Evolutionary conservation across 2,113 vertebrate species (phyloP).

Genomic region (Oostethus manadensis): DNA sequence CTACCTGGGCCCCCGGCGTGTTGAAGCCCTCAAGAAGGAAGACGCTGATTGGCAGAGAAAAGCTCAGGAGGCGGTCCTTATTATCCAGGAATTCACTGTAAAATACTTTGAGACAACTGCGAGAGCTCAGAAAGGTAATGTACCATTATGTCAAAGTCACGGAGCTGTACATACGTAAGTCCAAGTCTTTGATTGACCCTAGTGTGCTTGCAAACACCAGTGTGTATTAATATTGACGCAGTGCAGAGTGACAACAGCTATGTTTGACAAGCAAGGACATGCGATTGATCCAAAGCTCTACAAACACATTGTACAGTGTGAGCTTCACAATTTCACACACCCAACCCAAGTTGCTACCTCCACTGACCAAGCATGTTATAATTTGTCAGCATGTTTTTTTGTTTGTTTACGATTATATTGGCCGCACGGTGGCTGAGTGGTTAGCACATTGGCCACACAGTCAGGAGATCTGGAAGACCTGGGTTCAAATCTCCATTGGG

Average conservation of each 20-base stretch:
- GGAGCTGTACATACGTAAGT: conserved; percentile 20
- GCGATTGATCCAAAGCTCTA: conserved; percentile 47
- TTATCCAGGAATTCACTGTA: conserved; percentile 96
- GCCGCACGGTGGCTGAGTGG: too few relatives aligned
- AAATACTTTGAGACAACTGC: conserved; percentile 98
- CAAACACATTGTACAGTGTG: conserved; percentile 21
- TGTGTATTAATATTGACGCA: conserved; percentile 39
- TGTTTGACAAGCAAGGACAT: conserved; percentile 55
- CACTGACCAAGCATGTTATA: not conserved
- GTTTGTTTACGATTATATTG: too few relatives aligned
- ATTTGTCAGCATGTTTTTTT: not conserved
- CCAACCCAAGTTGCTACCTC: conserved; percentile 14
- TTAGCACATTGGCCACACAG: too few relatives aligned
- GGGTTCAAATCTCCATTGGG: too few relatives aligned
- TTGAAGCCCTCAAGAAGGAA: conserved; percentile 90
- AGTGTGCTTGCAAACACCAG: conserved; percentile 21
- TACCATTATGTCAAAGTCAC: conserved; percentile 8
- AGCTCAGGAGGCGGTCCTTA: conserved; percentile 90
- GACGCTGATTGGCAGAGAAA: conserved; percentile 95
- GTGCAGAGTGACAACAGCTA: conserved; percentile 23
- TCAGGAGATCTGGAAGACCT: too few relatives aligned
- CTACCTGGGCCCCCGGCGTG: conserved; percentile 89
- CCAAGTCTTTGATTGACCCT: conserved; percentile 39
- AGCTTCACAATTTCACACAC: conserved; percentile 8
- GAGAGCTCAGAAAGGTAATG: conserved; percentile 91